These are phyloP conservation scores for Sciurus carolinensis DNA, from an alignment of 2,797 vertebrate genomes.

Conservation along the genomic window DNA sequence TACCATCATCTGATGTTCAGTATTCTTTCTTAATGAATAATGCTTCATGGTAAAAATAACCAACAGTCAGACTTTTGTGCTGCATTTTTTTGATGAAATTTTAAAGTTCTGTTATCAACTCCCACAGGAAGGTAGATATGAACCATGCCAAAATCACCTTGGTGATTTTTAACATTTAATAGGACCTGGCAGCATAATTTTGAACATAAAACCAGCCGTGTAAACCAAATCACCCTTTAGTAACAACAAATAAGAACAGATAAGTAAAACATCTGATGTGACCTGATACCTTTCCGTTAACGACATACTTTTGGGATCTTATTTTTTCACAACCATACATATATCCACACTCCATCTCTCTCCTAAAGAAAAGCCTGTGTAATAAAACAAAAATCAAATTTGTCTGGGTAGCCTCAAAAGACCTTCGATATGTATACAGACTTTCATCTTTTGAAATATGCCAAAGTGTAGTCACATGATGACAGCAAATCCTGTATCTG, in stretches of 20 bases:
- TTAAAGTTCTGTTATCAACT: slow-evolving; percentile 45
- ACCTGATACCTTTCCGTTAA: slow-evolving; percentile 30
- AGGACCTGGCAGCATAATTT: neutral
- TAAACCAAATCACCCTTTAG: slow-evolving; percentile 18
- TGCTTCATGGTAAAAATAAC: neutral
- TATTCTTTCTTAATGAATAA: neutral
- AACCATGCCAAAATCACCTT: neutral
- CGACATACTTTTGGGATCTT: neutral
- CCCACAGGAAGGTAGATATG: neutral
- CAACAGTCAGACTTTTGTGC: neutral
- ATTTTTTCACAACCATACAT: neutral
- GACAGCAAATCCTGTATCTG: slow-evolving; percentile 11
- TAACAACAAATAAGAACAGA: slow-evolving; percentile 25
- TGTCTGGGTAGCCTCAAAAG: neutral
- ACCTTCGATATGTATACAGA: neutral
- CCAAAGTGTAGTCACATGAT: neutral
- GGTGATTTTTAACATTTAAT: neutral
- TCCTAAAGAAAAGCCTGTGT: slow-evolving; percentile 27
- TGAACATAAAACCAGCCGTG: slow-evolving; percentile 9
- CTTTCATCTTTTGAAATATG: slow-evolving; percentile 8
- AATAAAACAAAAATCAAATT: slow-evolving; percentile 33
- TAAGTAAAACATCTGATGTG: slow-evolving; percentile 12
- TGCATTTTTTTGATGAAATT: neutral
- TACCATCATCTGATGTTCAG: neutral
- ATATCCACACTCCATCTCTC: neutral